A percentile compares a stretch with the other conserved stretches of the same genome.
These are phyloP conservation scores for Drosophila funebris DNA, from an alignment of 1,140 invertebrate species.

Conservation along the genomic window DNA sequence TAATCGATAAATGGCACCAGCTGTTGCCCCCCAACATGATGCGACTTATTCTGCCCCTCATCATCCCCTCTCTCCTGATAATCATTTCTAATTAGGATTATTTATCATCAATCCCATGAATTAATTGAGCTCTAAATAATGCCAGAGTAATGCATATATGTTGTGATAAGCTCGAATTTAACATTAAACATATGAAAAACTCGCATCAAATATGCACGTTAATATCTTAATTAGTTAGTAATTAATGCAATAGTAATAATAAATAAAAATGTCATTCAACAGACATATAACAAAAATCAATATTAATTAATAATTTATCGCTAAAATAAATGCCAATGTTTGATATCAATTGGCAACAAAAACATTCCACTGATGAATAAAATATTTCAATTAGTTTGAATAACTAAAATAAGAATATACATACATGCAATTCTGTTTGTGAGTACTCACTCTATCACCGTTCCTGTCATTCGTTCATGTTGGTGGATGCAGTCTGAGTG, in stretches of 20 bases:
- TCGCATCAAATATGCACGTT: slow-evolving; percentile 14
- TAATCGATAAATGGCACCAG: slow-evolving; percentile 60
- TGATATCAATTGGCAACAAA: not conserved
- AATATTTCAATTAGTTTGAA: slow-evolving; percentile 54
- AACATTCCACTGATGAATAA: not conserved
- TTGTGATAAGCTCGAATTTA: slow-evolving; percentile 10
- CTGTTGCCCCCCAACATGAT: slow-evolving; percentile 52
- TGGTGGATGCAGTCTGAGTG: slow-evolving; percentile 24
- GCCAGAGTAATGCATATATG: not conserved
- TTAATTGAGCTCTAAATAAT: slow-evolving; percentile 26
- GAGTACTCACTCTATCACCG: not conserved
- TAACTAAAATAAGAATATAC: not conserved
- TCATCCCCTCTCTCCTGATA: slow-evolving; percentile 12
- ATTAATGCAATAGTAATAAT: slow-evolving; percentile 33
- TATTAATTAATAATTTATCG: not conserved
- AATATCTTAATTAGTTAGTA: slow-evolving; percentile 37
- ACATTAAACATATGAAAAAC: not conserved
- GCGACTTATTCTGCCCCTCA: not conserved
- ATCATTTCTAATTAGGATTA: slow-evolving; percentile 51
- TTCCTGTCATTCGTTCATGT: slow-evolving; percentile 10
- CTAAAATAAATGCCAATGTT: slow-evolving; percentile 10
- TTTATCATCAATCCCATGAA: slow-evolving; percentile 18
- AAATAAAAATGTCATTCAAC: slow-evolving; percentile 18
- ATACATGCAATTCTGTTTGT: not conserved
- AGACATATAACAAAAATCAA: slow-evolving; percentile 4